Conservation (phyloP, 2,113 vertebrate genomes). For the Rattus rattus region DNA sequence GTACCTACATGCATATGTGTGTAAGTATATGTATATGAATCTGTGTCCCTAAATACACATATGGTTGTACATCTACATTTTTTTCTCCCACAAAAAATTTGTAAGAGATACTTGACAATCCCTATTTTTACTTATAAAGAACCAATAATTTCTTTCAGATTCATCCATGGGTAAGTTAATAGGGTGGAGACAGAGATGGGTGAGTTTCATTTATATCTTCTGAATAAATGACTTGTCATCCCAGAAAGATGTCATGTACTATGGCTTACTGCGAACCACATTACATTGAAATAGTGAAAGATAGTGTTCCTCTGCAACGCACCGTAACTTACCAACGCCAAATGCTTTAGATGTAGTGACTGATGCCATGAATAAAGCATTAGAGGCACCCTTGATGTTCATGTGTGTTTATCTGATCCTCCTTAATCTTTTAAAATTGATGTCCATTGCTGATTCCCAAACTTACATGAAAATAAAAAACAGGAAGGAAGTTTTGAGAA, state of each 20-base stretch:
- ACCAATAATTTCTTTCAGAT: constrained; percentile 70
- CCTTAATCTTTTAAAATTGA: background rate
- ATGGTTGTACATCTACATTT: fast-evolving
- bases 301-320: background rate
- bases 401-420: background rate
- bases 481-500: background rate
- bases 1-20: background rate
- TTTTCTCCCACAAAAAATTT: constrained; percentile 50
- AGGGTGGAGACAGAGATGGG: constrained; percentile 18
- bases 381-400: background rate
- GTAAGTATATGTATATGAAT: background rate
- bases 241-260: background rate
- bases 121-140: constrained; percentile 47
- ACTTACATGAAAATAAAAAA: background rate
- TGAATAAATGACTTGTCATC: background rate
- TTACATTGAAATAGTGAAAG: background rate
- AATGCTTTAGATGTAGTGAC: background rate
- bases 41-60: background rate
- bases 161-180: constrained; percentile 4
- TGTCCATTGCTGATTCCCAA: constrained; percentile 1
- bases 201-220: constrained; percentile 32
- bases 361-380: background rate
- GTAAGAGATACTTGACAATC: constrained; percentile 65
- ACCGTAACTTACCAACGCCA: background rate
- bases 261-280: background rate